Conservation (phyloP, 1,140 invertebrate genomes). For the Bombus cullumanus region DNA sequence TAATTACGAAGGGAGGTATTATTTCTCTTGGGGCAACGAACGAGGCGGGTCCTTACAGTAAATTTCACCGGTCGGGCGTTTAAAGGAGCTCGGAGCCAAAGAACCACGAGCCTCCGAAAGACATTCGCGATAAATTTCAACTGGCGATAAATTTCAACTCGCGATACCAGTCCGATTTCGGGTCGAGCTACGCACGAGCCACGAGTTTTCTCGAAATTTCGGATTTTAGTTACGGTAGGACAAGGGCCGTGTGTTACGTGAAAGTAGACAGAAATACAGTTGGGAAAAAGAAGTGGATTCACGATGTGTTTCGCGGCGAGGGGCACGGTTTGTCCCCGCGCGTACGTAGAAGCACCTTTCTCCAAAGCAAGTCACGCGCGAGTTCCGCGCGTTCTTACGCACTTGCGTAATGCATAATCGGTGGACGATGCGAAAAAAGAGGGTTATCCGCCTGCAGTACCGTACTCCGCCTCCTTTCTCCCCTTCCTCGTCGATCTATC, state of each 20-base stretch:
- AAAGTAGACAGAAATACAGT: not conserved
- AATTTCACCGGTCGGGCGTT: not conserved
- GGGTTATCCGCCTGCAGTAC: conserved; percentile 27
- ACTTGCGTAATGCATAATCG: conserved; percentile 65
- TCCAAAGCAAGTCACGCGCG: conserved; percentile 63
- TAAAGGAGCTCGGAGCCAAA: not conserved
- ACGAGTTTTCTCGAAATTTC: not conserved
- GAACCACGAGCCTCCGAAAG: not conserved
- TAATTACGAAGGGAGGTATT: not conserved
- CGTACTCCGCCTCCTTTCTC: conserved; percentile 23
- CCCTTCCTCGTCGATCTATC: conserved; percentile 22
- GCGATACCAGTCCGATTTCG: not conserved
- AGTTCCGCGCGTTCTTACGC: conserved; percentile 64
- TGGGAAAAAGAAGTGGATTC: not conserved
- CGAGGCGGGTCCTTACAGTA: not conserved
- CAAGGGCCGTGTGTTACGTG: not conserved
- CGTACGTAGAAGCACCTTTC: conserved; percentile 44
- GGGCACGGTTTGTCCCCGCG: conserved; percentile 23
- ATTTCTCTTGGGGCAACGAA: not conserved
- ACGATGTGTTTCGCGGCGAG: not conserved
- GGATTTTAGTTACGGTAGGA: not conserved
- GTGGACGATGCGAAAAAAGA: conserved; percentile 44
- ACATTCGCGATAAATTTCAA: not conserved
- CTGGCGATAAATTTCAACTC: not conserved
- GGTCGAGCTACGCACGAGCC: not conserved